Evolutionary conservation across 2,113 vertebrate genomes (phyloP).

Genomic region (Rutilus rutilus): DNA sequence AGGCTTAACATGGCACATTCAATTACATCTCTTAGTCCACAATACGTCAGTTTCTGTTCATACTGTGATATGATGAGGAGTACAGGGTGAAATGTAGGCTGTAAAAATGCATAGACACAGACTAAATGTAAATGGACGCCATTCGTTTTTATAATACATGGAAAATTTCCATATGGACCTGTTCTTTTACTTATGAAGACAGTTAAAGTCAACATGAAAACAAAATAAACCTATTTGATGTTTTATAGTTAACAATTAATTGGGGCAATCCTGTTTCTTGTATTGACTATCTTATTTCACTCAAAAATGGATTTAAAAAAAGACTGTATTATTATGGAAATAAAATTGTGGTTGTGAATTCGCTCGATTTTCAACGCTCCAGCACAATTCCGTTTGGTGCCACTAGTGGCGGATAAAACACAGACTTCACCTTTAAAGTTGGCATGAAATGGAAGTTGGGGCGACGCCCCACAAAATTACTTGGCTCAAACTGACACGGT

Average conservation of each 20-base stretch:
- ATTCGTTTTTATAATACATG: background rate
- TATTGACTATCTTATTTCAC: background rate
- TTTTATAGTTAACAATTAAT: background rate
- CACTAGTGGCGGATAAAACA: background rate
- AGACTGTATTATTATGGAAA: no score
- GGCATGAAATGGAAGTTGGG: no score
- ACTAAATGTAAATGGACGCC: background rate
- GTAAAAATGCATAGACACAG: background rate
- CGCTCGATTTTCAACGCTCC: no score
- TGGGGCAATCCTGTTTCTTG: background rate
- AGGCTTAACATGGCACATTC: constrained; percentile 28
- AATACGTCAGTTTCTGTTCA: background rate
- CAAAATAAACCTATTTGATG: background rate
- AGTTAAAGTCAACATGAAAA: background rate
- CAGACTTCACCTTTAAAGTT: background rate
- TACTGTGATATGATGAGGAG: background rate
- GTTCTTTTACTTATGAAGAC: background rate
- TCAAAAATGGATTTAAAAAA: background rate
- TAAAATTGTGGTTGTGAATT: no score
- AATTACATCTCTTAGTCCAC: constrained; percentile 25
- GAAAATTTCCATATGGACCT: background rate
- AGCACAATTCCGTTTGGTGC: background rate
- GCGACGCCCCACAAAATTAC: no score
- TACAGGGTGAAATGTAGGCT: background rate
- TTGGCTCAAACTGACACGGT: no score